Conservation (phyloP, 2,113 vertebrate species). For the Burhinus bistriatus region DNA sequence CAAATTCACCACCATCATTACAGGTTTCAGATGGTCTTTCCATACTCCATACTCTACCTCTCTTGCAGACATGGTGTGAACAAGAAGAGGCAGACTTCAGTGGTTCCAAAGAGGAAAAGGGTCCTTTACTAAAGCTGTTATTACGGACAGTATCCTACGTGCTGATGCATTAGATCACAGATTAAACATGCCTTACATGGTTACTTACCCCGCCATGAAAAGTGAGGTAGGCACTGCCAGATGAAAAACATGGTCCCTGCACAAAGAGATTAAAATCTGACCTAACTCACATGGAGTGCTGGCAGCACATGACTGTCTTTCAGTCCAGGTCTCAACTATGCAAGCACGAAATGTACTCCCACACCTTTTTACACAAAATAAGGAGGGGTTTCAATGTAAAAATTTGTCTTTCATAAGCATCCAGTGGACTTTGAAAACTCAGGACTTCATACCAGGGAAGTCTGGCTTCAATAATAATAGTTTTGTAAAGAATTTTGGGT, state of each 20-base stretch:
- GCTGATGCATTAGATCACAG: not conserved
- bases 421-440: not conserved
- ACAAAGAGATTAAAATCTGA: slow-evolving; percentile 35
- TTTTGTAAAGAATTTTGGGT: not conserved
- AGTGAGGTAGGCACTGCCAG: not conserved
- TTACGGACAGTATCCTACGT: not conserved
- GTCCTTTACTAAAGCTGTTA: not conserved
- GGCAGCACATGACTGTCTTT: not conserved
- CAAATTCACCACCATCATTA: not conserved
- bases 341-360: not conserved
- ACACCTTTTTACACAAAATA: not conserved
- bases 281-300: not conserved
- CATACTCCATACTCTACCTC: not conserved
- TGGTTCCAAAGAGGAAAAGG: not conserved
- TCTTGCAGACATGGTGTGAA: not conserved
- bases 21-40: not conserved
- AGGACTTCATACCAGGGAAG: not conserved
- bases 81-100: not conserved
- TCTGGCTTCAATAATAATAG: not conserved
- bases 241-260: not conserved
- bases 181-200: slow-evolving; percentile 3
- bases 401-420: not conserved
- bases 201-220: not conserved
- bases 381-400: not conserved
- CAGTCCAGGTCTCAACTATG: not conserved